These are phyloP conservation scores for Mythimna ferrago DNA, from an alignment of 2,888 invertebrate genomes.

Conservation along the genomic window DNA sequence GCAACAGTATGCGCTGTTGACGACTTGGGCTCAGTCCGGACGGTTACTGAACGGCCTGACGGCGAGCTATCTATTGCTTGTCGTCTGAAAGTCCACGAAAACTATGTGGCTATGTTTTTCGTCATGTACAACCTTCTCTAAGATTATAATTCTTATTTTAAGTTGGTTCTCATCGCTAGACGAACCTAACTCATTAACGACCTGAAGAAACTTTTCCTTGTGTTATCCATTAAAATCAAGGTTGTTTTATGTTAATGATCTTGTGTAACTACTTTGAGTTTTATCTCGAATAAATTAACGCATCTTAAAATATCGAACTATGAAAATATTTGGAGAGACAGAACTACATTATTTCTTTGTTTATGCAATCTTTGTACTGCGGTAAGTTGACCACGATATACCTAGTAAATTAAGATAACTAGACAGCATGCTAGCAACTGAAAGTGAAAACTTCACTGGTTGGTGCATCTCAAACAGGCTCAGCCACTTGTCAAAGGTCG, in stretches of 20 bases:
- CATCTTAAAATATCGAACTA: neutral
- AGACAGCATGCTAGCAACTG: slow-evolving; percentile 11
- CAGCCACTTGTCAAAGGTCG: slow-evolving; percentile 38
- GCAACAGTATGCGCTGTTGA: too few relatives aligned
- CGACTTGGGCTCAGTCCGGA: too few relatives aligned
- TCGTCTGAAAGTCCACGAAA: too few relatives aligned
- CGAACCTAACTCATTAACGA: neutral
- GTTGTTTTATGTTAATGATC: slow-evolving; percentile 27
- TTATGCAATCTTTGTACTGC: neutral
- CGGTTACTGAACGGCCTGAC: too few relatives aligned
- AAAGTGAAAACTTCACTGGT: slow-evolving; percentile 40
- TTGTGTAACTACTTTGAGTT: slow-evolving; percentile 7
- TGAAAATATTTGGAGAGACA: neutral
- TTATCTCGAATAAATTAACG: slow-evolving; percentile 12
- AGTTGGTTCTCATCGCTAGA: neutral
- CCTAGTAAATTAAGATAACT: slow-evolving; percentile 17
- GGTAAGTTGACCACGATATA: neutral
- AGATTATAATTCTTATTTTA: neutral
- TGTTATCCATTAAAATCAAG: slow-evolving; percentile 32
- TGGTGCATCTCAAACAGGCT: slow-evolving; percentile 40
- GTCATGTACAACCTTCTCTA: slow-evolving; percentile 8
- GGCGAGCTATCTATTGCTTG: too few relatives aligned
- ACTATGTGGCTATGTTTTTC: too few relatives aligned
- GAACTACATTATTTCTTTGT: neutral
- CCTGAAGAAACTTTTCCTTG: slow-evolving; percentile 13